Evolutionary conservation across 2,113 vertebrate species (phyloP).

Genomic region (Sylvia atricapilla): DNA sequence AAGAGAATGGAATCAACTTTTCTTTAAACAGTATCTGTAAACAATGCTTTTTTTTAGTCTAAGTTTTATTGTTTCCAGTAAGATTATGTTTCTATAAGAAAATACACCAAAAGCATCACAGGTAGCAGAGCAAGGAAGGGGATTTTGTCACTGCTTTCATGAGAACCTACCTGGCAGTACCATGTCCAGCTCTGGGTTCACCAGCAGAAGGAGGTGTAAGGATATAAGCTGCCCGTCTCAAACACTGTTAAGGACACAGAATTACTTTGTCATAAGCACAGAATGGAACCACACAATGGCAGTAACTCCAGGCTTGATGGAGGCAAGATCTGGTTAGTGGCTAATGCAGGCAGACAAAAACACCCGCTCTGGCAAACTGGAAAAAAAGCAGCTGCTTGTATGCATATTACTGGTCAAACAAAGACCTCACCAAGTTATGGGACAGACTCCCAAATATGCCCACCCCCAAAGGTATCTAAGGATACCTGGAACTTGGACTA

Average conservation of each 20-base stretch:
- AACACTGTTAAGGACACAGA: neutral
- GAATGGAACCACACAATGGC: fast-evolving
- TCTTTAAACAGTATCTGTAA: neutral
- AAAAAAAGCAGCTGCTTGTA: neutral
- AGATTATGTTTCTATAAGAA: neutral
- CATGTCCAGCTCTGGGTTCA: neutral
- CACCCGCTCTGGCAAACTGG: neutral
- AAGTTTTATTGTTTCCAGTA: neutral
- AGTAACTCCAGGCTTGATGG: neutral
- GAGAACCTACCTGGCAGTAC: neutral
- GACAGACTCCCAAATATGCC: fast-evolving
- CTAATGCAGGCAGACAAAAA: neutral
- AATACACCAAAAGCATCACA: neutral
- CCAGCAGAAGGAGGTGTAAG: neutral
- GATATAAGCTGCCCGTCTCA: neutral
- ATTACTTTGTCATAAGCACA: neutral
- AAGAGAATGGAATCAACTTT: neutral
- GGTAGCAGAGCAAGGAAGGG: neutral
- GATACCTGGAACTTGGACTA: neutral
- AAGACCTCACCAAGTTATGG: neutral
- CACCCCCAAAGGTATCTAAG: fast-evolving
- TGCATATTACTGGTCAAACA: neutral
- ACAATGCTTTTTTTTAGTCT: neutral
- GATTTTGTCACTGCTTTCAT: neutral
- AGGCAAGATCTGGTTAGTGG: neutral